Conservation (phyloP, 2,113 vertebrate genomes). For the Poecilia latipinna region DNA sequence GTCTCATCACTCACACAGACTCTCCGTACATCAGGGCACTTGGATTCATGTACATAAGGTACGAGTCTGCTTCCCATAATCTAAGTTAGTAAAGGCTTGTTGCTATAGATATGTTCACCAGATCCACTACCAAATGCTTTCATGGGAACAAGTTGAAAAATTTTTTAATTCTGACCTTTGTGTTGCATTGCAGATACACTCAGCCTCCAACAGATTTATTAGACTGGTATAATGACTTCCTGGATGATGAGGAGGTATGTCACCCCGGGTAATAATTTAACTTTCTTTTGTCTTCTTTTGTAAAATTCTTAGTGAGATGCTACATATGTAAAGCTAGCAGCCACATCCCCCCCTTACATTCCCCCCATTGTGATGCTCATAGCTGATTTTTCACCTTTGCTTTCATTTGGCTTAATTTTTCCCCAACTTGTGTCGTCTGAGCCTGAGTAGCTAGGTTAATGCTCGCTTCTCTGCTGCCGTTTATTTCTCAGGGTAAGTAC, state of each 20-base stretch:
- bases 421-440: slow-evolving; percentile 55
- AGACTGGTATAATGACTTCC: slow-evolving; percentile 98
- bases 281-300: slow-evolving; percentile 61
- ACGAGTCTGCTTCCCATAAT: background rate
- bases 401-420: slow-evolving; percentile 85
- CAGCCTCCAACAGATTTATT: slow-evolving; percentile 96
- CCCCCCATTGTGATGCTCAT: slow-evolving; percentile 76
- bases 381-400: slow-evolving; percentile 86
- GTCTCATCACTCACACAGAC: slow-evolving; percentile 97
- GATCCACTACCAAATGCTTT: background rate
- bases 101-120: background rate
- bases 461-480: slow-evolving; percentile 59
- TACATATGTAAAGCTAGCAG: slow-evolving; percentile 19
- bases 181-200: slow-evolving; percentile 87
- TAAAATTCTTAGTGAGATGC: slow-evolving; percentile 28
- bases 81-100: too few relatives aligned
- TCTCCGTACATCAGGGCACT: slow-evolving; percentile 98
- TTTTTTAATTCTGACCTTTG: background rate
- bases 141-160: background rate
- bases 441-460: slow-evolving; percentile 66
- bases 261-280: slow-evolving; percentile 93
- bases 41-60: slow-evolving; percentile 99
- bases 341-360: too few relatives aligned
- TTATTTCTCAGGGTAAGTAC: slow-evolving; percentile 76
- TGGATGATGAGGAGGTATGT: slow-evolving; percentile 99